Base-by-base conservation (phyloP, 2,888 invertebrate genomes). In the Fabriciana adippe region DNA sequence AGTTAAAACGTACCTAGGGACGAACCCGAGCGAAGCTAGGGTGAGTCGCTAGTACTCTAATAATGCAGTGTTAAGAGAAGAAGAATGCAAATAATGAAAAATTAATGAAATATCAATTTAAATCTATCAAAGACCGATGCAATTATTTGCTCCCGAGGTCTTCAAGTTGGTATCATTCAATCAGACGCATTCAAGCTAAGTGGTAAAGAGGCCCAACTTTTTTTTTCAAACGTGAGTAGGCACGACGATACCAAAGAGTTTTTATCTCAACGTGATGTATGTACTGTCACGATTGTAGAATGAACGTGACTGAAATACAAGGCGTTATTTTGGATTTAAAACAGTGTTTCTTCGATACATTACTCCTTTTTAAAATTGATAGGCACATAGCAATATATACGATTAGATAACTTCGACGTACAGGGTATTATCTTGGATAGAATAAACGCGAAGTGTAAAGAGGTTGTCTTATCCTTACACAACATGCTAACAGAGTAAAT, bases 181-280 rank as follows among this genome's bases (percentile, higher is more conserved):
- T 81, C 82, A 81, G 76, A 74, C 75, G 75, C 76, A 73, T 74
- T 74, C 75, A 72, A 68, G 74, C 76, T 79, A 82, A 87, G 86
- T 85, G 86, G 81, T 82, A 84, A 85, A 82, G 77, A 79, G 78
- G 74, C 73, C 72, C 75, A 73, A 75, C 35, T 54, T 73, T 74
- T 77, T 81, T 81, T 83, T 81, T 68, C 71, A 73, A 78, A 78
- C 84, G 84, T 85, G 85, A 86, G 86, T 83, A 82, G 83, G 80
- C 80, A 73, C 81, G 77, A 75, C 75, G 77, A 79, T 81, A 80
- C 82, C 79, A 80, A 83, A 82, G 83, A 84, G 84, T 85, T 89
- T 89, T 92, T 92, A 92, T 92, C 92, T 90, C 84, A 76, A 74
- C 84, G 83, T 89, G 89, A 91, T 87, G 84, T 88, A 89, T 81